Base-by-base conservation (phyloP, 2,113 vertebrate genomes). In the Prochilodus magdalenae region DNA sequence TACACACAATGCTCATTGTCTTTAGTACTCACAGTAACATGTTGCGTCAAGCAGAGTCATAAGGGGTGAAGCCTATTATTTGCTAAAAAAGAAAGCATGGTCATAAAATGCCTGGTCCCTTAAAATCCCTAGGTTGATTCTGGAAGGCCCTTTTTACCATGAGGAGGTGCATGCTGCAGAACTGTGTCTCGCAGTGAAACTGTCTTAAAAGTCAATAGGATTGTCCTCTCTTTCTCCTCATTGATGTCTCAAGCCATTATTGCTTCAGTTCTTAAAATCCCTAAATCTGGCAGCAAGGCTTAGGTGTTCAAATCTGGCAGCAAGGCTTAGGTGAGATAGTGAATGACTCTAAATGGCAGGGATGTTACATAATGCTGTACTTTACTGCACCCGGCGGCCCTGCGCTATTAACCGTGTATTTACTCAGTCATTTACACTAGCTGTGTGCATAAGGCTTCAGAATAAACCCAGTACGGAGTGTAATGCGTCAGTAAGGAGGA, bases 351-450 rank as follows among this genome's bases (percentile, higher is more conserved):
- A 53, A 73, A 63, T 70, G 66, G 36, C 13, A 59, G 55, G 24
- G 18, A 29, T 74, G 47, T 66, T 65, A 30, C 60, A 26, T 74
- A 65, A 63, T 65, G 22, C 40, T 53, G 69, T 33, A 70, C 22
- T 51, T 65, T 29, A 62, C 30, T 57, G 29, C 65, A 36, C 26
- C 49, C 18, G 16, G 15, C 53, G 22, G 40, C 29, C 24, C 57
- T 71, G 26, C 33, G 59, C 66, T 69, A 44, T 60, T 60, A 69
- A 69, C 55, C 30, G 16, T 60, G 26, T 60, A 47, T 60, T 71
- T 71, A 79, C 30, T 60, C 16, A 78, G 63, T 67, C 7, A 27
- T 69, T 40, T 59, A 13, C 5, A 26, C 51, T 69, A 13, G 0
- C 7, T 40, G 49, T 57, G 29, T 40, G 51, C 33, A 44, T 78